These are phyloP conservation scores for Drosophila tropicalis DNA, from an alignment of 1,140 invertebrate species.

Conservation along the genomic window DNA sequence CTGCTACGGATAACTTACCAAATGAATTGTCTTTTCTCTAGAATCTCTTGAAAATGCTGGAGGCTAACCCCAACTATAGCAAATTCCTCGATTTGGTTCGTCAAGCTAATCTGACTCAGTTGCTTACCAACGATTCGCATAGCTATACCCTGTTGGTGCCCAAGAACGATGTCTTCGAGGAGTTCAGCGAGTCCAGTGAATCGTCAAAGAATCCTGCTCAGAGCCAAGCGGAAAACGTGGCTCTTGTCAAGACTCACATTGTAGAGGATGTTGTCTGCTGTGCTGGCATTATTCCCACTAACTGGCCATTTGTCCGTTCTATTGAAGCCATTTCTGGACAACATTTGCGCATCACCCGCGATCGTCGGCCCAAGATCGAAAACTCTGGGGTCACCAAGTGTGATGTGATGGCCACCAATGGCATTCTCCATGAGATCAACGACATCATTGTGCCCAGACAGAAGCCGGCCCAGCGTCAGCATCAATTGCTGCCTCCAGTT, in stretches of 20 bases:
- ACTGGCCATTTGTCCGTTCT: constrained; percentile 84
- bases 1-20: neutral
- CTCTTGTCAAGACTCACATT: constrained; percentile 76
- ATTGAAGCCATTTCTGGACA: constrained; percentile 83
- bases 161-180: constrained; percentile 87
- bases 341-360: constrained; percentile 84
- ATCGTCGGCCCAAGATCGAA: constrained; percentile 85
- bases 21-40: constrained; percentile 12
- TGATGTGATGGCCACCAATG: constrained; percentile 86
- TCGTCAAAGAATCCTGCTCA: constrained; percentile 34
- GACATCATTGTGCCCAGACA: constrained; percentile 81
- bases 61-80: constrained; percentile 79
- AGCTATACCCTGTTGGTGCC: constrained; percentile 86
- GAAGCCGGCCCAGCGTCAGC: constrained; percentile 66
- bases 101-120: constrained; percentile 72
- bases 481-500: constrained; percentile 45
- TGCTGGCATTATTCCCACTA: constrained; percentile 84
- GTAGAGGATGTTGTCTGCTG: constrained; percentile 86
- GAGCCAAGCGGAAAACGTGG: constrained; percentile 53
- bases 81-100: constrained; percentile 77
- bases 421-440: constrained; percentile 86
- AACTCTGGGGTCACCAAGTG: constrained; percentile 85
- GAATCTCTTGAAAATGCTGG: constrained; percentile 71
- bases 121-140: constrained; percentile 65
- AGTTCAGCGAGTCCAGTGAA: constrained; percentile 78